phyloP scores from a whole-genome alignment of 1,140 invertebrate genomes.

The Halyomorpha halys region DNA sequence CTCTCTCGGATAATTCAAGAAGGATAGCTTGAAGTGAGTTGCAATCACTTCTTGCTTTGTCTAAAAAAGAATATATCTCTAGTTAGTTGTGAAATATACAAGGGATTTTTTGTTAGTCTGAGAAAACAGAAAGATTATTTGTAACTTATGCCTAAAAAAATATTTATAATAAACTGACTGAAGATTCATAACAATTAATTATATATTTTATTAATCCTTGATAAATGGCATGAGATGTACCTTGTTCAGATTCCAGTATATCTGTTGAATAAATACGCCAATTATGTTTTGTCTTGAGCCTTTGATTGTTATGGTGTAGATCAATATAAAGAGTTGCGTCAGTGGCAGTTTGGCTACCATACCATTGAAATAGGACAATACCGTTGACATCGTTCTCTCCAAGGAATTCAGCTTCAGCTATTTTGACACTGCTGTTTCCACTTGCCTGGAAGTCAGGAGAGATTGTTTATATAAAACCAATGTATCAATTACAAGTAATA shows the following conservation, averaged over 20 bases:
- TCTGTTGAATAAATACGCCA: conserved; percentile 88
- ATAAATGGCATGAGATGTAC: conserved; percentile 35
- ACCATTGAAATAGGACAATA: conserved; percentile 69
- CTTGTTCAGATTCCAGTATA: conserved; percentile 66
- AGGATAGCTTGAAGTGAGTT: conserved; percentile 69
- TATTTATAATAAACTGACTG: no score
- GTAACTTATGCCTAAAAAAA: no score
- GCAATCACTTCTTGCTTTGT: conserved; percentile 51
- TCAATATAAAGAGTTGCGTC: conserved; percentile 67
- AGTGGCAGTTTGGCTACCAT: conserved; percentile 48
- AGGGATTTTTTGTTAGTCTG: no score
- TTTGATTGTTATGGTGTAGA: conserved; percentile 51
- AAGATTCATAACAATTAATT: no score
- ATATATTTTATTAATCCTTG: no score
- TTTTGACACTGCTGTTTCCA: conserved; percentile 61
- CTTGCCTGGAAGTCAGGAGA: conserved; percentile 36
- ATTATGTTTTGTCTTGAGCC: conserved; percentile 50
- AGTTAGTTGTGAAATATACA: neutral
- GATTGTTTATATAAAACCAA: no score
- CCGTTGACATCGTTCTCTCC: conserved; percentile 57
- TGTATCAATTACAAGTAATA: no score
- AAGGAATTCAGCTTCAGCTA: conserved; percentile 71
- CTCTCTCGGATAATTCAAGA: conserved; percentile 61
- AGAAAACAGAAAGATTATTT: no score
- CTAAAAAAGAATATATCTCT: conserved; percentile 33